A percentile compares a stretch with the other conserved stretches of the same genome.
Evolutionary conservation across 2,888 invertebrate species (phyloP).

Genomic region (Phengaris arion): DNA sequence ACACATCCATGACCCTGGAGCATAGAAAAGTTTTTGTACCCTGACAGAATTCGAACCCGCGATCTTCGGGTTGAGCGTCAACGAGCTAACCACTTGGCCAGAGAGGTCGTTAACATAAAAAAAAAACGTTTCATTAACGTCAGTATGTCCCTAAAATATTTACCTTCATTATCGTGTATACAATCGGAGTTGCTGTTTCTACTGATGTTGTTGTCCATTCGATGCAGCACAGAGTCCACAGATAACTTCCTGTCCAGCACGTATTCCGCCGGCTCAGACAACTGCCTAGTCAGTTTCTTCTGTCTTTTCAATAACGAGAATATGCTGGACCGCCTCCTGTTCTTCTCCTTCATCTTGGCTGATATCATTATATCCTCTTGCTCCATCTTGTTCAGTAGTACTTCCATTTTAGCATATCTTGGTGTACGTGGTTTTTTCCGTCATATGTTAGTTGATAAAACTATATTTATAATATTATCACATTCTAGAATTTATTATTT

Average conservation of each 20-base stretch:
- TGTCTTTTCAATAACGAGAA: slow-evolving; percentile 60
- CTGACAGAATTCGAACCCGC: too few relatives aligned
- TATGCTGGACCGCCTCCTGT: slow-evolving; percentile 60
- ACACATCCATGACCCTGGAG: too few relatives aligned
- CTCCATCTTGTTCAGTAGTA: slow-evolving; percentile 47
- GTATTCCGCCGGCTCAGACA: slow-evolving; percentile 54
- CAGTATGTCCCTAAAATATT: slow-evolving; percentile 31
- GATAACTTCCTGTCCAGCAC: slow-evolving; percentile 57
- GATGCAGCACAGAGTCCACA: slow-evolving; percentile 61
- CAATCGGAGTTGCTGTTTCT: slow-evolving; percentile 34
- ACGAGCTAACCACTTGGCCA: too few relatives aligned
- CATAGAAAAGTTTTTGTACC: too few relatives aligned
- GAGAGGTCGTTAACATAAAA: neutral
- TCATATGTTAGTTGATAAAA: too few relatives aligned
- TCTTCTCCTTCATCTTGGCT: slow-evolving; percentile 54
- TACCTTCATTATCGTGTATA: slow-evolving; percentile 54
- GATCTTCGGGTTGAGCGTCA: too few relatives aligned
- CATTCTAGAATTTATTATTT: too few relatives aligned
- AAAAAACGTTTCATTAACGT: neutral
- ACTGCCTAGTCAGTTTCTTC: slow-evolving; percentile 61
- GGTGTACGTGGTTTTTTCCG: neutral
- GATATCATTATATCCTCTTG: slow-evolving; percentile 48
- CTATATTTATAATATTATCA: too few relatives aligned
- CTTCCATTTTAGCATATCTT: neutral
- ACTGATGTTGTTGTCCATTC: slow-evolving; percentile 49